These are phyloP conservation scores for Parazoanthus darwini DNA, from an alignment of 92 coral and sea anemone genomes.

Conservation along the genomic window DNA sequence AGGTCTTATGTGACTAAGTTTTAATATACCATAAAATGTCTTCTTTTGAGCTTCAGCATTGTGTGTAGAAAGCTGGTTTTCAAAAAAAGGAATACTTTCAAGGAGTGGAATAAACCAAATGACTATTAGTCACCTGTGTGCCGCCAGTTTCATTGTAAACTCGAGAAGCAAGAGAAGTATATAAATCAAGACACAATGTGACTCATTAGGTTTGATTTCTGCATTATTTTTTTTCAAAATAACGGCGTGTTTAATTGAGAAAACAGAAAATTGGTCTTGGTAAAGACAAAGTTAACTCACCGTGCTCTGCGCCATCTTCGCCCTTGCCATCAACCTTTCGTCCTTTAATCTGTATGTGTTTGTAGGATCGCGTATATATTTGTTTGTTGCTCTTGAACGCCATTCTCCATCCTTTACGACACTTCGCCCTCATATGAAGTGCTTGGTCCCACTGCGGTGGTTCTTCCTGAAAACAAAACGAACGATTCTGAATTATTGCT, in stretches of 20 bases:
- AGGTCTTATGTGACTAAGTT: not conserved
- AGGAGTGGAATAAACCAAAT: not conserved
- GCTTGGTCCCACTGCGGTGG: not conserved
- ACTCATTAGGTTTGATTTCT: not conserved
- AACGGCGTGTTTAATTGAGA: not conserved
- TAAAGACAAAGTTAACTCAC: constrained; percentile 23
- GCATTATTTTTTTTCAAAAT: not conserved
- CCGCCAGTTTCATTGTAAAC: too few species aligned
- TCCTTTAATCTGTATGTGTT: constrained; percentile 24
- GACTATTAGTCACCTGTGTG: not conserved
- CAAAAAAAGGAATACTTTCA: not conserved
- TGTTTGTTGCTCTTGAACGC: constrained; percentile 4
- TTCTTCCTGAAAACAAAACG: not conserved
- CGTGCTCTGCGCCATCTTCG: constrained; percentile 18
- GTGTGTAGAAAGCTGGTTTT: not conserved
- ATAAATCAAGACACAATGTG: not conserved
- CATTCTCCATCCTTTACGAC: not conserved
- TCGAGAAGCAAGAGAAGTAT: not conserved
- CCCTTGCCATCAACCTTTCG: constrained; percentile 28
- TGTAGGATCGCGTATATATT: constrained; percentile 14
- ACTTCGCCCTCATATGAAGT: not conserved
- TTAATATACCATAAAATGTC: not conserved
- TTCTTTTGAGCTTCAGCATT: not conserved
- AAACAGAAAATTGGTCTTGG: not conserved
- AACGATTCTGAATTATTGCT: not conserved